Base-by-base conservation (phyloP, 2,888 invertebrate genomes). In the Idaea dimidiata region DNA sequence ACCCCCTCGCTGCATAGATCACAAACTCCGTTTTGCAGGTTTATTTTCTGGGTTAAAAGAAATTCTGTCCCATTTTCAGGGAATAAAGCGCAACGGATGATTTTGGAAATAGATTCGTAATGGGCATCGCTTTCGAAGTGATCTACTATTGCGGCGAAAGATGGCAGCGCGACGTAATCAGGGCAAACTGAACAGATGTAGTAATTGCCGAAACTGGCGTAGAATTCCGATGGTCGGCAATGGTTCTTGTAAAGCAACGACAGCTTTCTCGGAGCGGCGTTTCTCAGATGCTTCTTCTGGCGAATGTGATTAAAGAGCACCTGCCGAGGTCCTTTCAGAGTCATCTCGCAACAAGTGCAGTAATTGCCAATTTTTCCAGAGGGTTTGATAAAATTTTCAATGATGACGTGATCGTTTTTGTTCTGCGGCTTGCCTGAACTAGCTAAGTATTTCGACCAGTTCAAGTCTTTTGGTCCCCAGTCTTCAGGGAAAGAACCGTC, bases 291-390 rank as follows among this genome's bases (percentile, higher is more conserved):
- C 70, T 92, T 92, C 74, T 92, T 92, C 74, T 92, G 92, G 0
- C 92, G 87, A 5, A 91, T 89, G 59, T 92, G 92, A 59, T 91
- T 92, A 76, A 92, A 92, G 0, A 92, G 72, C 18, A 92, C 89
- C 71, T 92, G 92, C 5, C 92, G 74, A 0, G 91, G 91, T 1
- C 92, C 92, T 60, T 92, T 92, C 57, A 92, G 60, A 0, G 87
- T 89, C 88, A 91, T 88, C 17, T 91, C 92, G 60, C 92, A 92
- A 64, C 91, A 91, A 0, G 84, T 81, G 66, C 92, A 92, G 63
- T 83, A 88, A 67, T 91, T 91, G 0, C 88, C 86, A 5, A 90
- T 82, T 75, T 92, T 92, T 0, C 90, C 90, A 0, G 89, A 87
- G 0, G 92, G 88, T 59, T 84, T 89, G 0, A 92, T 91, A 33